These are phyloP conservation scores for Asteroscopus sphinx DNA, from an alignment of 2,888 invertebrate species.

Conservation along the genomic window DNA sequence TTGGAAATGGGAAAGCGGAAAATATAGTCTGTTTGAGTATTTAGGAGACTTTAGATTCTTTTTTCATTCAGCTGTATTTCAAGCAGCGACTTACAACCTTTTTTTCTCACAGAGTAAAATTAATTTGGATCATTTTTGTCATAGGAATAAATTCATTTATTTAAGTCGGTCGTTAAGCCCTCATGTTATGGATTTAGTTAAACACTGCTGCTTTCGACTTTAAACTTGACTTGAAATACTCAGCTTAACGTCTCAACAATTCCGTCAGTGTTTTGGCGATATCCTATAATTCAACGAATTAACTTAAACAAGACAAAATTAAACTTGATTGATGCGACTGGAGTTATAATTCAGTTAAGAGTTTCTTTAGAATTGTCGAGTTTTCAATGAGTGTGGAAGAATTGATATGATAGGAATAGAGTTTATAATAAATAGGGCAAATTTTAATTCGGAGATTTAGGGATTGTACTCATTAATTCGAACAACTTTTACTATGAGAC, in stretches of 20 bases:
- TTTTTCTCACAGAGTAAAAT: too few species aligned
- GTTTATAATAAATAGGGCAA: too few species aligned
- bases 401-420: slow-evolving; percentile 3
- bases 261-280: slow-evolving; percentile 10
- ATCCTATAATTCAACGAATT: slow-evolving; percentile 18
- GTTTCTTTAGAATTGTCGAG: slow-evolving; percentile 6
- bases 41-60: slow-evolving; percentile 9
- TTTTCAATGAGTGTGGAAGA: slow-evolving; percentile 19
- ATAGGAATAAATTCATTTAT: too few species aligned
- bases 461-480: too few species aligned
- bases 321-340: slow-evolving; percentile 21
- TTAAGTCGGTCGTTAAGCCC: too few species aligned
- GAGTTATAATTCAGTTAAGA: slow-evolving; percentile 15
- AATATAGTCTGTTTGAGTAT: neutral
- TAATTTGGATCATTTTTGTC: too few species aligned
- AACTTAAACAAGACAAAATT: slow-evolving; percentile 19
- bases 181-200: too few species aligned
- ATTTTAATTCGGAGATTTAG: too few species aligned
- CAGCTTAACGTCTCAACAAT: neutral
- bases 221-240: neutral
- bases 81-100: too few species aligned
- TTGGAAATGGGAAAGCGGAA: slow-evolving; percentile 9
- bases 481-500: too few species aligned
- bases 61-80: neutral
- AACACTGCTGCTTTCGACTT: neutral